phyloP scores from a whole-genome alignment of 2,113 vertebrate species.

The Spea bombifrons region DNA sequence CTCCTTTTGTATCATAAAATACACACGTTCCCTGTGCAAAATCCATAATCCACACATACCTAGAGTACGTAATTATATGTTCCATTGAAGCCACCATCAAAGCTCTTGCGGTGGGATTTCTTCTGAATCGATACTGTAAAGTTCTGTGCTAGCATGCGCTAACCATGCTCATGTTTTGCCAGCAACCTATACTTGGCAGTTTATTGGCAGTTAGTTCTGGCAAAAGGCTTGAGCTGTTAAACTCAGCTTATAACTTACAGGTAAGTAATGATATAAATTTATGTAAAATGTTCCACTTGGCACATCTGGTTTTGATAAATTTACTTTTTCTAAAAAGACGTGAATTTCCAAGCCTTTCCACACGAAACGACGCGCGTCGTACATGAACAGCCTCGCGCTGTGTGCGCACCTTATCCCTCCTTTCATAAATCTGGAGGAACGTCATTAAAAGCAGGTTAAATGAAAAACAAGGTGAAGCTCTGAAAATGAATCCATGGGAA shows the following conservation, averaged over 20 bases:
- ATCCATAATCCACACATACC: constrained; percentile 38
- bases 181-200: constrained; percentile 59
- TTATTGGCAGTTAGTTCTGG: constrained; percentile 59
- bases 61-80: constrained; percentile 53
- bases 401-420: constrained; percentile 25
- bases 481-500: neutral
- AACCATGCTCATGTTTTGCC: constrained; percentile 55
- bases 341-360: constrained; percentile 49
- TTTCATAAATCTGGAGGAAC: constrained; percentile 22
- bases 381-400: constrained; percentile 39
- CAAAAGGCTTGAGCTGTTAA: constrained; percentile 54
- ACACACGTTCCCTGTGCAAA: constrained; percentile 18
- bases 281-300: constrained; percentile 62
- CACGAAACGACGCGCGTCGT: constrained; percentile 49
- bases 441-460: neutral
- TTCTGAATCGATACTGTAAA: constrained; percentile 54
- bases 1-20: constrained; percentile 32
- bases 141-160: constrained; percentile 54
- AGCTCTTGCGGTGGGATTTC: constrained; percentile 59
- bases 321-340: constrained; percentile 44
- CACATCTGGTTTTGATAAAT: constrained; percentile 62
- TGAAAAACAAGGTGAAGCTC: neutral
- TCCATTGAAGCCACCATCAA: constrained; percentile 60
- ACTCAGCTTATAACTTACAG: constrained; percentile 63
- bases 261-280: constrained; percentile 68